Conservation (phyloP, 2,797 vertebrate species). For the Danio kyathit region DNA sequence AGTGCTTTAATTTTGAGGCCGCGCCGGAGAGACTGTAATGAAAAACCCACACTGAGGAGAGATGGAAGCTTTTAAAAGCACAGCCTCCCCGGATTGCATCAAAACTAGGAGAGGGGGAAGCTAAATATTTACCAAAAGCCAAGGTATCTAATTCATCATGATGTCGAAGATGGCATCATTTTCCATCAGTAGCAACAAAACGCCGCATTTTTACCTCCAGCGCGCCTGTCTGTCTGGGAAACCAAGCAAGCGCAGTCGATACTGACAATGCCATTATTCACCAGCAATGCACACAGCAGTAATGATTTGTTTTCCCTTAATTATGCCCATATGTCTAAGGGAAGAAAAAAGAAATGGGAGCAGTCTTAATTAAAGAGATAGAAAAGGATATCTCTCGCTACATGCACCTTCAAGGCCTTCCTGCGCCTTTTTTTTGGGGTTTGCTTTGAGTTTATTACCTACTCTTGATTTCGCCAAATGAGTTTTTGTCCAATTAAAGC, state of each 20-base stretch:
- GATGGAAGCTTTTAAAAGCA: slow-evolving; percentile 30
- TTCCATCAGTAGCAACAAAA: slow-evolving; percentile 51
- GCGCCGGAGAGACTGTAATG: slow-evolving; percentile 33
- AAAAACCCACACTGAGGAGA: slow-evolving; percentile 36
- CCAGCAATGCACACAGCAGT: slow-evolving; percentile 52
- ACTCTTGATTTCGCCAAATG: slow-evolving; percentile 47
- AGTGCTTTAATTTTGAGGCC: slow-evolving; percentile 40
- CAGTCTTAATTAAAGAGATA: slow-evolving; percentile 60
- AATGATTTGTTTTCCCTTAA: slow-evolving; percentile 68
- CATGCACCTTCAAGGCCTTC: slow-evolving; percentile 52
- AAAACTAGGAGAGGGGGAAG: neutral
- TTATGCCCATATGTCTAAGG: slow-evolving; percentile 65
- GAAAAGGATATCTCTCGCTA: slow-evolving; percentile 49
- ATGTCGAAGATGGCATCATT: slow-evolving; percentile 41
- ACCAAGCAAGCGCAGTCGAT: slow-evolving; percentile 45
- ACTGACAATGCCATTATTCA: slow-evolving; percentile 48
- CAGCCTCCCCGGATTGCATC: slow-evolving; percentile 5
- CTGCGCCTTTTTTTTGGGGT: slow-evolving; percentile 10
- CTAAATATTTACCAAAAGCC: slow-evolving; percentile 44
- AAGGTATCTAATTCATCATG: slow-evolving; percentile 47
- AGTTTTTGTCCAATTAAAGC: slow-evolving; percentile 64
- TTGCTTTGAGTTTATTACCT: neutral
- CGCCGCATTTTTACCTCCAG: slow-evolving; percentile 37
- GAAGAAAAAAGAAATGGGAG: slow-evolving; percentile 48
- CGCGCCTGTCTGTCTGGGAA: slow-evolving; percentile 29